Conservation (phyloP, 2,888 invertebrate genomes). For the Gastrophysa polygoni region DNA sequence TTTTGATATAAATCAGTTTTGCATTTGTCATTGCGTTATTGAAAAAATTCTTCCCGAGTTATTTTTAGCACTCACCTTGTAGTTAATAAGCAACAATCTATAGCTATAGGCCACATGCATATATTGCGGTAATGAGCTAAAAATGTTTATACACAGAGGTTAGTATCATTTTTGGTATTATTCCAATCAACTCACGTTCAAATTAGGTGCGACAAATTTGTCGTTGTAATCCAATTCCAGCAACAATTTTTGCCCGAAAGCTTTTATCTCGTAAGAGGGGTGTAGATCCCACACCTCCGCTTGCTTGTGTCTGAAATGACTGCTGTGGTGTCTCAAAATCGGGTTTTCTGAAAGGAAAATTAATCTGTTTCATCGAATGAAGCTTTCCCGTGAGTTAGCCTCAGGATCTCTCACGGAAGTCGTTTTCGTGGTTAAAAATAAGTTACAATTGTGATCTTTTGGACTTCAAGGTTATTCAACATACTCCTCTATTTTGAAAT, state of each 20-base stretch:
- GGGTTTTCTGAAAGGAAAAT: slow-evolving; percentile 46
- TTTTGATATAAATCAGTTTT: too few species aligned
- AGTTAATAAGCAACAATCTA: slow-evolving; percentile 13
- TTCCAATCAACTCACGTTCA: slow-evolving; percentile 58
- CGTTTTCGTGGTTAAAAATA: too few species aligned
- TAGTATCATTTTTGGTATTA: neutral
- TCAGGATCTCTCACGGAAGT: too few species aligned
- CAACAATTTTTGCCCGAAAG: slow-evolving; percentile 65
- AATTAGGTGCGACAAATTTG: slow-evolving; percentile 62
- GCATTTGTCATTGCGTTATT: too few species aligned
- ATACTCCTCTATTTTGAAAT: too few species aligned
- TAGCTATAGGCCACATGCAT: slow-evolving; percentile 5
- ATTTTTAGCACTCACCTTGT: slow-evolving; percentile 6
- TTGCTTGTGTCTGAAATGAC: slow-evolving; percentile 68
- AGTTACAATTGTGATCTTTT: too few species aligned
- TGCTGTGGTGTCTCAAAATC: slow-evolving; percentile 63
- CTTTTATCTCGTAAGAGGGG: slow-evolving; percentile 71
- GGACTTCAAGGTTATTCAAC: too few species aligned
- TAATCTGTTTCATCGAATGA: too few species aligned
- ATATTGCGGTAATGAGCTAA: neutral
- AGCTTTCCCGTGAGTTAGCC: too few species aligned
- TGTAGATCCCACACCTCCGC: slow-evolving; percentile 75
- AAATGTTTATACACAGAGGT: slow-evolving; percentile 1
- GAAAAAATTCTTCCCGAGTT: too few species aligned
- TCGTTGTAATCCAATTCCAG: slow-evolving; percentile 62